Evolutionary conservation across 2,888 invertebrate genomes (phyloP).

Genomic region (Mystacides longicornis): DNA sequence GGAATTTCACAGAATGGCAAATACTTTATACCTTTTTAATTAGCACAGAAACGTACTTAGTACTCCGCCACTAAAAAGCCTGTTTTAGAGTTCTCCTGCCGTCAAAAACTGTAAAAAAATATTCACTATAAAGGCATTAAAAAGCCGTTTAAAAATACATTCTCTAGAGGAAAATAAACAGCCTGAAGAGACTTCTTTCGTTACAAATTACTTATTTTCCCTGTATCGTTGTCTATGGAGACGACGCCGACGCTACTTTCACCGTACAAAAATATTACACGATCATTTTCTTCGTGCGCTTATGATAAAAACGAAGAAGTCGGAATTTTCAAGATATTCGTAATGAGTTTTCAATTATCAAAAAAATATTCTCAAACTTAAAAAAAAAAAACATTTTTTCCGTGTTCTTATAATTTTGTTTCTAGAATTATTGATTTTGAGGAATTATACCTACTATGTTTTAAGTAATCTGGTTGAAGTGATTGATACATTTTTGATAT

Average conservation of each 20-base stretch:
- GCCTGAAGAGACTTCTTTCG: not conserved
- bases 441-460: too few species aligned
- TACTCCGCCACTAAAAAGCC: too few species aligned
- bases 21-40: too few species aligned
- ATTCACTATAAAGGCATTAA: not conserved
- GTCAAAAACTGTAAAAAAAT: too few species aligned
- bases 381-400: not conserved
- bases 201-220: not conserved
- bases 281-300: not conserved
- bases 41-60: too few species aligned
- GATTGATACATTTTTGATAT: too few species aligned
- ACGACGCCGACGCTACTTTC: not conserved
- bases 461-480: too few species aligned
- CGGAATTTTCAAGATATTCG: too few species aligned
- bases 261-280: not conserved
- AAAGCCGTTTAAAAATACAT: not conserved
- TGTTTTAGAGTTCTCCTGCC: too few species aligned
- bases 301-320: not conserved
- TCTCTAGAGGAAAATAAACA: not conserved
- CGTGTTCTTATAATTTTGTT: not conserved
- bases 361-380: too few species aligned
- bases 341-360: too few species aligned
- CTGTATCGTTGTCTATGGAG: not conserved
- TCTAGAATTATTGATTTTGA: not conserved
- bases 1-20: too few species aligned